These are phyloP conservation scores for Zapornia atra DNA, from an alignment of 2,113 vertebrate species.

Conservation along the genomic window DNA sequence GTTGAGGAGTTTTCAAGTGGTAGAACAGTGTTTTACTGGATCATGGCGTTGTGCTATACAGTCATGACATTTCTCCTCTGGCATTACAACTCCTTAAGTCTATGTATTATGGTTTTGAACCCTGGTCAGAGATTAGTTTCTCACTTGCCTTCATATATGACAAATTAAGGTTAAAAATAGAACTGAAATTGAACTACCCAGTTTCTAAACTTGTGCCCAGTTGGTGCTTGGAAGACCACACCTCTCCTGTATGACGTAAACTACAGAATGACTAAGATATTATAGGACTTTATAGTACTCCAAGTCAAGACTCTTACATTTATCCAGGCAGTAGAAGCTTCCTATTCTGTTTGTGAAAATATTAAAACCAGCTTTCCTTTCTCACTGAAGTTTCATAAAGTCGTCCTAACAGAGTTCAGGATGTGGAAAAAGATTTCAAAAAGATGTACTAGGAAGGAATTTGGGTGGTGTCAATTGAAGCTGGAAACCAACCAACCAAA, in stretches of 20 bases:
- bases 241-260: accelerated
- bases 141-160: background rate
- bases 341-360: background rate
- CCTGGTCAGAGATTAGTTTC: background rate
- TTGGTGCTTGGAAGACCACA: background rate
- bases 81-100: background rate
- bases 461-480: accelerated
- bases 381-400: background rate
- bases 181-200: background rate
- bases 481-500: background rate
- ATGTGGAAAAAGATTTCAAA: accelerated
- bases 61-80: background rate
- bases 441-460: background rate
- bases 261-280: background rate
- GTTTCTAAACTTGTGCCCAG: background rate
- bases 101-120: background rate
- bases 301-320: background rate
- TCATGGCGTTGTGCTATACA: background rate
- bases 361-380: background rate
- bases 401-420: too few species aligned
- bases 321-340: background rate
- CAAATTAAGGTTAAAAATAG: background rate
- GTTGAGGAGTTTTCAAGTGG: background rate
- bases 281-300: background rate
- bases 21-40: accelerated